Evolutionary conservation across 1,140 invertebrate species (phyloP).

Genomic region (Tetramorium simillimum): DNA sequence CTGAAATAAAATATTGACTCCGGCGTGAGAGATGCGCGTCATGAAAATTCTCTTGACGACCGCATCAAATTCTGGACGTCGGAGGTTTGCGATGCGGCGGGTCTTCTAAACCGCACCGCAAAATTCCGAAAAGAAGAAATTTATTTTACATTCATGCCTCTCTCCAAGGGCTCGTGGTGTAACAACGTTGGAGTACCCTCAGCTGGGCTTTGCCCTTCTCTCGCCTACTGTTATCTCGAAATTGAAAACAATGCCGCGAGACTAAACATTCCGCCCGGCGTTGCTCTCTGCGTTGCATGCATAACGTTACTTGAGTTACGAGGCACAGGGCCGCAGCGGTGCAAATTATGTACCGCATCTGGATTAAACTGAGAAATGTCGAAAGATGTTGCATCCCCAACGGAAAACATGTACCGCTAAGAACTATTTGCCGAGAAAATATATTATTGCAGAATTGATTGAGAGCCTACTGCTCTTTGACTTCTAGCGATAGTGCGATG

Average conservation of each 20-base stretch:
- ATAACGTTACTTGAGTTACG: conserved; percentile 60
- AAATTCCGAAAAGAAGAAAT: conserved; percentile 25
- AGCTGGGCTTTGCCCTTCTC: conserved; percentile 24
- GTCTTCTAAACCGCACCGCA: neutral
- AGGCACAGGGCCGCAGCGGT: conserved; percentile 41
- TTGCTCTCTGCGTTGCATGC: conserved; percentile 50
- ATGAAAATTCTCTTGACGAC: neutral
- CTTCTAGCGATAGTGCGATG: neutral
- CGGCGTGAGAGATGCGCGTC: neutral
- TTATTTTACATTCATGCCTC: neutral
- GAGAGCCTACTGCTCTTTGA: neutral
- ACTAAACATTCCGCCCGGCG: conserved; percentile 50
- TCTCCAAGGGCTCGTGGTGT: neutral
- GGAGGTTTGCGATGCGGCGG: neutral
- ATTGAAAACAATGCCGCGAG: conserved; percentile 60
- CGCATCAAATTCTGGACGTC: neutral
- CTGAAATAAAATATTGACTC: conserved; percentile 50
- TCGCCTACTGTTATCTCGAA: conserved; percentile 51
- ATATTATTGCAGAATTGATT: neutral
- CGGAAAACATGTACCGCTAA: neutral
- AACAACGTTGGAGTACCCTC: conserved; percentile 28
- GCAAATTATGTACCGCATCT: neutral
- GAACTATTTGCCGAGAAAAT: neutral
- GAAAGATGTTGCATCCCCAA: neutral
- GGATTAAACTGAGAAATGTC: conserved; percentile 35